Evolutionary conservation across 1,140 invertebrate species (phyloP), one percentile per base, ranked within the genome.

Genomic region (Platorchestia sp.): DNA sequence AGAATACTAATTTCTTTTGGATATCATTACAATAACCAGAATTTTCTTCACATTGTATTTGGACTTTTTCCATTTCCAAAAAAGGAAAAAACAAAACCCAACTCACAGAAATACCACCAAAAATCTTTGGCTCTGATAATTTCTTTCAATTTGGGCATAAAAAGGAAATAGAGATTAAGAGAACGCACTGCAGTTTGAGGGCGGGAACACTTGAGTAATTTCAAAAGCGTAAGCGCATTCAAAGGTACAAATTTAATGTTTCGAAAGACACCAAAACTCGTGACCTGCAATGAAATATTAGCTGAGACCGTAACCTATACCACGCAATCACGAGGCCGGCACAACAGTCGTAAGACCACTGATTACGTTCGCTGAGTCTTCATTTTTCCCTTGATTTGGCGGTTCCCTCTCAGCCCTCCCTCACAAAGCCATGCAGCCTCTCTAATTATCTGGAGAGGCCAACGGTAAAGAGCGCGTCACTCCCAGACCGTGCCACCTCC

Each of bases 361-460:
- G 45, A 93, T 93, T 93, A 45, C 45, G 40, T 36, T 19, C 14
- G 45, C 43, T 47, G 36, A 45, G 91, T 93, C 91, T 45, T 93
- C 45, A 93, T 93, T 93, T 93, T 93, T 93, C 91, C 45, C 91
- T 93, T 93, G 45, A 93, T 93, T 93, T 93, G 91, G 45, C 27
- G 91, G 43, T 47, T 93, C 91, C 91, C 91, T 93, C 91, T 45
- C 43, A n/a, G 43, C 41, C 91, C 91, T 93, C 45, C 91, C 45
- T 45, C 91, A 93, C 91, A 93, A 93, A 44, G 45, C 91, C 91
- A 45, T 93, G 43, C 41, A 93, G 91, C 91, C 45, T 93, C 91
- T 93, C 91, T 93, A 93, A 93, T 93, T 93, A 93, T 93, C 91
- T 93, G 44, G 91, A 93, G 91, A 93, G 91, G 41, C 36, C 41